Evolutionary conservation across 2,888 invertebrate genomes (phyloP).

Genomic region (Tortricodes alternella): DNA sequence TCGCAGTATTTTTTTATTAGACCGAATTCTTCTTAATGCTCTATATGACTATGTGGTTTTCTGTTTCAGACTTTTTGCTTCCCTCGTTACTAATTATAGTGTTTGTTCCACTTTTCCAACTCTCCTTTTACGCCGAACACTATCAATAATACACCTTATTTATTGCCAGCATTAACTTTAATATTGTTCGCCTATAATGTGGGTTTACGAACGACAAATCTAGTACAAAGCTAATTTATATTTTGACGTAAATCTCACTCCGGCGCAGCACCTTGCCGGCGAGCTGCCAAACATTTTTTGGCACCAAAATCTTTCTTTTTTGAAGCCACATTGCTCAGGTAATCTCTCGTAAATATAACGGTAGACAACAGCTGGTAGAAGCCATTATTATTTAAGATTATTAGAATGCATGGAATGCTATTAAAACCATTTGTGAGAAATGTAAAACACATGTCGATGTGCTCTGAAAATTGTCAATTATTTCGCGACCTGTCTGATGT

Average conservation of each 20-base stretch:
- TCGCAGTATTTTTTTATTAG: too few species aligned
- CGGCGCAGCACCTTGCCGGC: slow-evolving; percentile 50
- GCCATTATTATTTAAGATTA: slow-evolving; percentile 31
- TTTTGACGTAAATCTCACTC: slow-evolving; percentile 39
- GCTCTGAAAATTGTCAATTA: slow-evolving; percentile 21
- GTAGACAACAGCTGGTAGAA: slow-evolving; percentile 50
- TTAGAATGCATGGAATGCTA: slow-evolving; percentile 46
- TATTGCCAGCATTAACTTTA: background rate
- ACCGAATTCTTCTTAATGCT: too few species aligned
- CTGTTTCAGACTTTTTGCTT: too few species aligned
- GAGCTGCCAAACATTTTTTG: slow-evolving; percentile 51
- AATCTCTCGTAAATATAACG: slow-evolving; percentile 47
- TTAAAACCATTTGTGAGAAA: slow-evolving; percentile 37
- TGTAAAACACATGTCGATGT: slow-evolving; percentile 19
- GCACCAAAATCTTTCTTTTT: slow-evolving; percentile 44
- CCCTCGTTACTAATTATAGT: too few species aligned
- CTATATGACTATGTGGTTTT: too few species aligned
- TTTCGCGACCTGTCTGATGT: background rate
- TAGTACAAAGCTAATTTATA: slow-evolving; percentile 28
- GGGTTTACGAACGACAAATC: slow-evolving; percentile 32
- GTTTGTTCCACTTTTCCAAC: too few species aligned
- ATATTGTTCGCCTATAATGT: slow-evolving; percentile 10
- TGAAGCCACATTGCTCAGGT: slow-evolving; percentile 58
- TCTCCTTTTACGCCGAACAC: too few species aligned
- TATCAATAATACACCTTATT: background rate